A percentile compares a stretch with the other conserved stretches of the same genome.
phyloP scores from a whole-genome alignment of 2,797 vertebrate genomes.

The Melanotaenia pygmaea region DNA sequence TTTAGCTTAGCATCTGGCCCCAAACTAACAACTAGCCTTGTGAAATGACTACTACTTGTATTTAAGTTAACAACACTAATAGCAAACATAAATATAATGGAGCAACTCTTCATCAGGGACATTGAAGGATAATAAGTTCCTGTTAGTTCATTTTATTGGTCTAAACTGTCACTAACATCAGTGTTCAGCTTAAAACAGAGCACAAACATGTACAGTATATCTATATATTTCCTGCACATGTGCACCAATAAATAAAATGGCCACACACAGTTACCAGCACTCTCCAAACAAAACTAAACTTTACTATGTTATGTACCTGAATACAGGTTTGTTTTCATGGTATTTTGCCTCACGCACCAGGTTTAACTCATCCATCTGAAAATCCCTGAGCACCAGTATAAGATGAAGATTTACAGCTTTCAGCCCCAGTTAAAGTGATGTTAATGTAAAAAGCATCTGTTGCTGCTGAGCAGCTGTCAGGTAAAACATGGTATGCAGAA shows the following conservation, averaged over 20 bases:
- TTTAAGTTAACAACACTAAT: neutral
- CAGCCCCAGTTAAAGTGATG: slow-evolving; percentile 46
- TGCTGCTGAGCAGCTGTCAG: slow-evolving; percentile 58
- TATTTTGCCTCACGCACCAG: slow-evolving; percentile 16
- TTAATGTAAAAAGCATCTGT: slow-evolving; percentile 63
- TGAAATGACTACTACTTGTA: neutral
- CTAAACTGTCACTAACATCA: neutral
- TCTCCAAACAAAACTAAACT: slow-evolving; percentile 3
- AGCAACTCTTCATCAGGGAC: neutral
- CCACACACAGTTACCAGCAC: neutral
- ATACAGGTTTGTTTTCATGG: slow-evolving; percentile 7
- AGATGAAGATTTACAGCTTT: slow-evolving; percentile 54
- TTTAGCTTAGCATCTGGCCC: neutral
- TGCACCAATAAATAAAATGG: neutral
- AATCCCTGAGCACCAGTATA: slow-evolving; percentile 48
- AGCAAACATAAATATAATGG: neutral
- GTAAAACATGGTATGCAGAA: slow-evolving; percentile 34
- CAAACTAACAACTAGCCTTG: neutral
- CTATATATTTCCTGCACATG: slow-evolving; percentile 1
- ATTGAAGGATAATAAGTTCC: neutral
- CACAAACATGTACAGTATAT: neutral
- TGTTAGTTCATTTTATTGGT: neutral
- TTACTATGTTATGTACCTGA: slow-evolving; percentile 20
- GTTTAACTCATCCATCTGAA: slow-evolving; percentile 24
- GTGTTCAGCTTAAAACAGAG: slow-evolving; percentile 4